Evolutionary conservation across 2,797 vertebrate genomes (phyloP), one percentile per base, ranked within the genome.

Genomic region (Enteromius treurensis): DNA sequence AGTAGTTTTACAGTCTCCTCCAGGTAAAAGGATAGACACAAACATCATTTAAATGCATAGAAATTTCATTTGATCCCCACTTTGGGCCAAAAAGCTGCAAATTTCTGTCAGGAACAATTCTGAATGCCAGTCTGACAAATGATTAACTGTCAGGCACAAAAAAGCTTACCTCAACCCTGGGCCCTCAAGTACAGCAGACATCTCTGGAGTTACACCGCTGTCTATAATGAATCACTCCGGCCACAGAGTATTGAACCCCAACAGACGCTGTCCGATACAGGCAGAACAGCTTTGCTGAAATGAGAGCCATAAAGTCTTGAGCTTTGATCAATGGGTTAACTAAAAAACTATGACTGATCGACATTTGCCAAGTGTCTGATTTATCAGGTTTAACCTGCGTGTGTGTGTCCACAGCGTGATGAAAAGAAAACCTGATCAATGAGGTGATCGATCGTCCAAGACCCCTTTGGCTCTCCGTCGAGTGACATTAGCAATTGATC

Each of bases 401-500:
- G 53, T 10, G 68, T 82, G 80, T 71, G 73, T 83, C 81, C 74
- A 42, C 45, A n/a, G 26, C 2, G 32, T 81, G 85, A 86, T 73
- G 85, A 83, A 86, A 88, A 86, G 88, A 86, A 87, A 86, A 79
- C 42, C 34, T 80, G 85, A 91, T 95, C 93, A 83, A 95, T 94
- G 86, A 17, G 37, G 17, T 29, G 84, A 92, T 93, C 93, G 51
- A 94, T 92, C 53, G 80, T 69, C 81, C 89, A 86, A 92, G 90
- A 91, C 86, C 85, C 62, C 84, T 86, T 90, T 84, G 14, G 3
- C 85, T 89, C 83, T 91, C 85, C 85, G 81, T 83, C 34, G 85
- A 85, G 89, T 92, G 94, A 92, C 93, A 91, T 89, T 95, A 91
- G 91, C 81, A 62, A 73, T 45, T 5, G 75, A 88, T 85, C 70